Conservation (phyloP, 2,888 invertebrate genomes). For the Balanococcus diminutus region DNA sequence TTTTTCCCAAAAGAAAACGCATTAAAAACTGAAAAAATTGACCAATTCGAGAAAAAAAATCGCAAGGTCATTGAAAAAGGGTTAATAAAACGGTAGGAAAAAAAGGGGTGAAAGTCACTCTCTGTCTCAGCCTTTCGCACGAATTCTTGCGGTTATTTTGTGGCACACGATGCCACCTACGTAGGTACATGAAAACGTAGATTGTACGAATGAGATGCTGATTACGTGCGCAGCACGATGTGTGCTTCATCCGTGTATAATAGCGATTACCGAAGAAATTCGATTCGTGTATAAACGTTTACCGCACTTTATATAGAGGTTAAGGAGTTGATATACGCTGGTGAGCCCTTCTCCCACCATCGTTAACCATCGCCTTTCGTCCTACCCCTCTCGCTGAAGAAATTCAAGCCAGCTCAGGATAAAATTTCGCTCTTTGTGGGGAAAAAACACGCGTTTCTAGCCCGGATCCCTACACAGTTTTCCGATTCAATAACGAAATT, state of each 20-base stretch:
- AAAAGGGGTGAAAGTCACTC: no score
- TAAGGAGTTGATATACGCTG: not conserved
- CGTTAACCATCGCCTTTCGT: no score
- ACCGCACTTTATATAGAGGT: not conserved
- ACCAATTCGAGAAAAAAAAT: no score
- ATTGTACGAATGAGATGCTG: constrained; percentile 1
- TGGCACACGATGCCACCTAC: no score
- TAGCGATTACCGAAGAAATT: not conserved
- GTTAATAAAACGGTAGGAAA: no score
- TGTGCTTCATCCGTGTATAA: not conserved
- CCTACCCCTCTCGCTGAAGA: not conserved
- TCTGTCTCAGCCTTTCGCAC: no score
- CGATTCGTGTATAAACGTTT: constrained; percentile 5
- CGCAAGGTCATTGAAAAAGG: no score
- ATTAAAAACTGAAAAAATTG: no score
- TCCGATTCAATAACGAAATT: constrained; percentile 32
- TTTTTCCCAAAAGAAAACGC: no score
- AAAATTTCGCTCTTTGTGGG: not conserved
- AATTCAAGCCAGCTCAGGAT: not conserved
- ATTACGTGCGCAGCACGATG: not conserved
- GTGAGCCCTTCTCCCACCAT: no score
- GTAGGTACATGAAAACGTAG: not conserved
- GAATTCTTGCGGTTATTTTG: no score
- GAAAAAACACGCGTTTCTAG: not conserved
- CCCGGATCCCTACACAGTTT: not conserved